Conservation (phyloP, 35 echinoderm and acorn worm genomes). For the Lytechinus variegatus region DNA sequence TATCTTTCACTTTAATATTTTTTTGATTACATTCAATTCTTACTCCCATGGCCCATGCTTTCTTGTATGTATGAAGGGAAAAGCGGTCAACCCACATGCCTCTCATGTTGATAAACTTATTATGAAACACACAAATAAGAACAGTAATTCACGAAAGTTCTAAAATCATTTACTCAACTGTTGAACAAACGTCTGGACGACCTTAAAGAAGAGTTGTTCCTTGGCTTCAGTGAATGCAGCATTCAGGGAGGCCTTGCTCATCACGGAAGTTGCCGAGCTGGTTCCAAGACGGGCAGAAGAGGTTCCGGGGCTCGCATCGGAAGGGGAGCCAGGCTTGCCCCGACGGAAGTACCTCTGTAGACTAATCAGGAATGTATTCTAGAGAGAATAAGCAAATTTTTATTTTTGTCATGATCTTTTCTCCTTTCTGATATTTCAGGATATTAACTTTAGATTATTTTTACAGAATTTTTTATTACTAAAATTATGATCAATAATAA, state of each 20-base stretch:
- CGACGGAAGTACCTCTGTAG: conserved; percentile 81
- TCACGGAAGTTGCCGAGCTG: conserved; percentile 33
- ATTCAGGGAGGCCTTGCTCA: conserved; percentile 64
- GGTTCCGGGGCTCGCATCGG: conserved; percentile 71
- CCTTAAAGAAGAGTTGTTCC: conserved; percentile 82
- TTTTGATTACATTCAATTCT: too few species aligned
- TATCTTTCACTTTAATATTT: too few species aligned
- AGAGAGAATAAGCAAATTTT: not conserved
- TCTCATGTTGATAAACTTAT: too few species aligned
- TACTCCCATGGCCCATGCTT: too few species aligned
- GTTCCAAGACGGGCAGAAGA: conserved; percentile 53
- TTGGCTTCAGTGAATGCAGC: conserved; percentile 75
- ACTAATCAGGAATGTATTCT: conserved; percentile 77
- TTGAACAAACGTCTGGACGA: conserved; percentile 78
- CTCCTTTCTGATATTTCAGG: too few species aligned
- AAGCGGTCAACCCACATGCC: too few species aligned
- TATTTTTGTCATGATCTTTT: not conserved
- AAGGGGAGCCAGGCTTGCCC: conserved; percentile 65
- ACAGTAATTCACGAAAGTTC: not conserved
- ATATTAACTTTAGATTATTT: too few species aligned
- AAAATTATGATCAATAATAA: too few species aligned
- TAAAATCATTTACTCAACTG: conserved; percentile 67
- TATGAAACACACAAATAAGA: too few species aligned
- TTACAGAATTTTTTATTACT: too few species aligned
- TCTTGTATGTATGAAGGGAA: too few species aligned